phyloP scores from a whole-genome alignment of 2,797 vertebrate genomes.

The Neostethus bicornis region DNA sequence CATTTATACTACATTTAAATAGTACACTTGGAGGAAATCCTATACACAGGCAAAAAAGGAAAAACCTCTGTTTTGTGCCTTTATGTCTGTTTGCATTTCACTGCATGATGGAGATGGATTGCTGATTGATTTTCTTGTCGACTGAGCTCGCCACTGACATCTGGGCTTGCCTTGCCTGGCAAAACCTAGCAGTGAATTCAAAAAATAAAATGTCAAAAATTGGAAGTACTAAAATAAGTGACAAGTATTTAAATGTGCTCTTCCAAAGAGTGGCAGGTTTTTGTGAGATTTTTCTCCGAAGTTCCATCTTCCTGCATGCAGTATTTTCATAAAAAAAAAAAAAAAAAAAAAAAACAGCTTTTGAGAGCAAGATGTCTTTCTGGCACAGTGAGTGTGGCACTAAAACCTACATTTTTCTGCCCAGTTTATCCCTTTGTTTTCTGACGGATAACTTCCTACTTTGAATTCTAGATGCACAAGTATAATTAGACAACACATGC shows the following conservation, averaged over 20 bases:
- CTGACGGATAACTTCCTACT: neutral
- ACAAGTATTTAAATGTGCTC: neutral
- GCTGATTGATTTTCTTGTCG: neutral
- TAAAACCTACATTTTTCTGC: neutral
- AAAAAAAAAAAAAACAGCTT: neutral
- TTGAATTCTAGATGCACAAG: too few relatives aligned
- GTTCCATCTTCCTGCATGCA: neutral
- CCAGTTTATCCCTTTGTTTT: neutral
- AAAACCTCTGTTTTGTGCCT: neutral
- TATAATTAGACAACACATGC: neutral
- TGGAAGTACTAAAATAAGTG: neutral
- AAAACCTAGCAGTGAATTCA: neutral
- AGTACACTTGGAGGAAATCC: neutral
- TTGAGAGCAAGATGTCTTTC: neutral
- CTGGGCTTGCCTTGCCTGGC: neutral
- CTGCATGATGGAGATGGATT: neutral
- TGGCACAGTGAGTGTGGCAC: neutral
- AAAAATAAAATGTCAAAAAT: neutral
- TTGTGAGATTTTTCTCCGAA: neutral
- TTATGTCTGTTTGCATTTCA: neutral
- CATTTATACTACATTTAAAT: too few relatives aligned
- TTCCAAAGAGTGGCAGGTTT: neutral
- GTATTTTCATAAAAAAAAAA: neutral
- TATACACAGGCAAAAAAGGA: neutral
- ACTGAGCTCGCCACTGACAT: neutral